These are phyloP conservation scores for Archegozetes longisetosus DNA, from an alignment of 1,140 invertebrate genomes.

Conservation along the genomic window DNA sequence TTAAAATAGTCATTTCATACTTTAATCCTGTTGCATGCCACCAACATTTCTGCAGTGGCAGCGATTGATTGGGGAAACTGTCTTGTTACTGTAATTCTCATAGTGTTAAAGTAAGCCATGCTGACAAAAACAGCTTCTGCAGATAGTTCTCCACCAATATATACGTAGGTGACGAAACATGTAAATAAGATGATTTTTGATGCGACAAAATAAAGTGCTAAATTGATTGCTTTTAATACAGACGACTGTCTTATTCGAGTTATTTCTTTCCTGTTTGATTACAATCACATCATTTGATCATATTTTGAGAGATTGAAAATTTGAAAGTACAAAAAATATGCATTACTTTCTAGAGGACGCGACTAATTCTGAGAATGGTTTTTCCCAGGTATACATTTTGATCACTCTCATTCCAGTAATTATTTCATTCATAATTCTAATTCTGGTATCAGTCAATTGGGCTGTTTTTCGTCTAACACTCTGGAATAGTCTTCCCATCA, in stretches of 20 bases:
- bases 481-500: slow-evolving; percentile 16
- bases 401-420: slow-evolving; percentile 71
- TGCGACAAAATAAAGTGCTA: slow-evolving; percentile 23
- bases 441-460: slow-evolving; percentile 57
- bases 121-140: slow-evolving; percentile 58
- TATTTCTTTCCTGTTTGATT: slow-evolving; percentile 13
- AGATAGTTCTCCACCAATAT: slow-evolving; percentile 43
- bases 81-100: slow-evolving; percentile 46
- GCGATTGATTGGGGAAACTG: slow-evolving; percentile 52
- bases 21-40: slow-evolving; percentile 43
- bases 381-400: slow-evolving; percentile 56
- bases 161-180: slow-evolving; percentile 47
- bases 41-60: slow-evolving; percentile 28
- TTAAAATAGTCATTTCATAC: too few relatives aligned
- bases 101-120: slow-evolving; percentile 48
- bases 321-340: slow-evolving; percentile 25
- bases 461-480: slow-evolving; percentile 42
- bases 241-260: slow-evolving; percentile 43
- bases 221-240: slow-evolving; percentile 48
- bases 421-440: slow-evolving; percentile 78
- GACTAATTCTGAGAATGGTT: slow-evolving; percentile 49
- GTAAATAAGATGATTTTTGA: slow-evolving; percentile 53
- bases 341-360: slow-evolving; percentile 31
- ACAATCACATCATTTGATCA: background rate
- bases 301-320: slow-evolving; percentile 43